Percentiles rank a stretch among this genome's conserved stretches.
These are phyloP conservation scores for Lophura nycthemera DNA, from an alignment of 2,113 vertebrate genomes.

Conservation along the genomic window DNA sequence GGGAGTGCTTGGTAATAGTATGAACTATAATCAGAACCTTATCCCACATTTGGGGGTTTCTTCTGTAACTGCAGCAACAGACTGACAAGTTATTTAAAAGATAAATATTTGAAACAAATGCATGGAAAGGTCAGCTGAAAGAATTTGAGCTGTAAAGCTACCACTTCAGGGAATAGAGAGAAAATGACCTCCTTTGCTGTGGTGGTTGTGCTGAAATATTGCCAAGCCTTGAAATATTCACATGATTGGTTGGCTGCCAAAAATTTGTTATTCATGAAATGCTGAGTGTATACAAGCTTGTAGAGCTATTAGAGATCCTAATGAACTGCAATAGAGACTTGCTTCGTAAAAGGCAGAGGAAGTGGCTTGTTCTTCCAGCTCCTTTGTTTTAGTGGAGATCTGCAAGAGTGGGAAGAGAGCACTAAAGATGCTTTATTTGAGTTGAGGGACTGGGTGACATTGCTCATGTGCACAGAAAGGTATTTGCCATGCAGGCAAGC, in stretches of 20 bases:
- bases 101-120: conserved; percentile 51
- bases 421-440: background rate
- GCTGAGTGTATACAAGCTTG: conserved; percentile 43
- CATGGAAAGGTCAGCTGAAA: conserved; percentile 46
- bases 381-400: background rate
- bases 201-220: conserved; percentile 52
- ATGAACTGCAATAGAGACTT: conserved; percentile 41
- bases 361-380: background rate
- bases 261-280: conserved; percentile 66
- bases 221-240: conserved; percentile 70
- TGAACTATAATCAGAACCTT: background rate
- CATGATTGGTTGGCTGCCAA: conserved; percentile 70
- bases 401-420: background rate
- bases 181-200: conserved; percentile 61
- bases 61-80: background rate
- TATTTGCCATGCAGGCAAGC: background rate
- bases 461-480: background rate
- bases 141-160: conserved; percentile 52
- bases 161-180: conserved; percentile 49
- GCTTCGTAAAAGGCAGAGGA: background rate
- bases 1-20: background rate
- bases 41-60: background rate
- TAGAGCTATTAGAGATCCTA: conserved; percentile 46
- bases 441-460: background rate
- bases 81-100: conserved; percentile 24